Percentiles rank a stretch among this genome's conserved stretches.
These are phyloP conservation scores for Thamnaconus septentrionalis DNA, from an alignment of 2,113 vertebrate genomes.

Conservation along the genomic window DNA sequence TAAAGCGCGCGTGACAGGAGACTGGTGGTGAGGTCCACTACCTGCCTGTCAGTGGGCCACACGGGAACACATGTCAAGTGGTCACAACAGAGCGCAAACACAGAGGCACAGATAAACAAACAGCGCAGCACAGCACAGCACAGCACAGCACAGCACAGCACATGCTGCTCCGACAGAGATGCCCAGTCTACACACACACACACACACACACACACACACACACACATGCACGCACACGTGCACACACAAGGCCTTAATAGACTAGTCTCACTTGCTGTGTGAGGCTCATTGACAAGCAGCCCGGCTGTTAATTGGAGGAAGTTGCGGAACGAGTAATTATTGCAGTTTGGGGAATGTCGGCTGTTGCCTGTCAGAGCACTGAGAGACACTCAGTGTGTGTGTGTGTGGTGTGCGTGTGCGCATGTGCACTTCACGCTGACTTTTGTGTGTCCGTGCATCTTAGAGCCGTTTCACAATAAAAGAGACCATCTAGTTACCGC, in stretches of 20 bases:
- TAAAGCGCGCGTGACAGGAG: constrained; percentile 1
- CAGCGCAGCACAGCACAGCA: no score
- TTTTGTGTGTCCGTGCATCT: not conserved
- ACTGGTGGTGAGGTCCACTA: constrained; percentile 10
- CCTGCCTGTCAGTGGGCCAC: constrained; percentile 29
- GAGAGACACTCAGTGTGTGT: constrained; percentile 14
- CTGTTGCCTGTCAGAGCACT: constrained; percentile 45
- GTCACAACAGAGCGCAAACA: constrained; percentile 48
- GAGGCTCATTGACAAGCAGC: constrained; percentile 50
- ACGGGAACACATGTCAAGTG: constrained; percentile 19
- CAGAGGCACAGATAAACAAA: not conserved
- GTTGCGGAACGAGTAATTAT: constrained; percentile 62
- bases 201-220: not conserved
- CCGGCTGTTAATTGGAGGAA: constrained; percentile 51
- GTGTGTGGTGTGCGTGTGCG: constrained; percentile 1
- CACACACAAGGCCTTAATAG: constrained; percentile 28
- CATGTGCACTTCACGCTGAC: not conserved
- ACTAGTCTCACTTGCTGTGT: constrained; percentile 41
- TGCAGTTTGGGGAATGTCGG: constrained; percentile 49
- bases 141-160: constrained; percentile 9
- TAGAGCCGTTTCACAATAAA: constrained; percentile 10
- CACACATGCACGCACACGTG: not conserved
- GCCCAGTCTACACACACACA: constrained; percentile 9
- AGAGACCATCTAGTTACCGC: constrained; percentile 46
- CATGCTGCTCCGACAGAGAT: constrained; percentile 17